Conservation (phyloP, 2,888 invertebrate genomes). For the Blastobasis adustella region DNA sequence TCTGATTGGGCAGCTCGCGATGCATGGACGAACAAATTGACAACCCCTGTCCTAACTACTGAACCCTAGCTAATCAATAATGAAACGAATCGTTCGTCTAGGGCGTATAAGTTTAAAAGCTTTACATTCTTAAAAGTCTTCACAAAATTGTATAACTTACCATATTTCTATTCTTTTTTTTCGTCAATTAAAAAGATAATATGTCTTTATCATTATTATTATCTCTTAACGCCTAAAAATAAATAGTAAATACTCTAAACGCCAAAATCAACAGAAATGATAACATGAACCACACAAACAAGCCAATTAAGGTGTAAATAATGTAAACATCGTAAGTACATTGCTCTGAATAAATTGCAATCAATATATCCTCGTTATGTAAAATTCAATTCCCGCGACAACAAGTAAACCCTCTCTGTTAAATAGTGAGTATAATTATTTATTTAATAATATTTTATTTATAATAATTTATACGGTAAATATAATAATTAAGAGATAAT, state of each 20-base stretch:
- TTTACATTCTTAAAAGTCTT: conserved; percentile 62
- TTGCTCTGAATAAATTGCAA: conserved; percentile 32
- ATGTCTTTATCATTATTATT: conserved; percentile 29
- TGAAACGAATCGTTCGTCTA: conserved; percentile 45
- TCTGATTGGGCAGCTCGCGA: conserved; percentile 67
- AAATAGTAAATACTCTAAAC: conserved; percentile 23
- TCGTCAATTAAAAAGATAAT: conserved; percentile 46
- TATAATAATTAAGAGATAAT: conserved; percentile 39
- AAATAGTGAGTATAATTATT: conserved; percentile 17
- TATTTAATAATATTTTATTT: conserved; percentile 22
- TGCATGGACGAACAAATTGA: conserved; percentile 68
- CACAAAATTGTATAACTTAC: conserved; percentile 67
- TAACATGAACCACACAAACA: conserved; percentile 21
- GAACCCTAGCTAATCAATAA: conserved; percentile 56
- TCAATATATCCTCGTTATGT: conserved; percentile 22
- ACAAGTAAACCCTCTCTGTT: conserved; percentile 34
- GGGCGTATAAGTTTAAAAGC: conserved; percentile 63
- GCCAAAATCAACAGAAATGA: conserved; percentile 16
- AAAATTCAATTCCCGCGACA: conserved; percentile 60
- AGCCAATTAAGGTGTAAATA: conserved; percentile 17
- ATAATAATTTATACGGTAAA: conserved; percentile 29
- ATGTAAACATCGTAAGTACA: conserved; percentile 25
- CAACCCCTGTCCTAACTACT: conserved; percentile 63
- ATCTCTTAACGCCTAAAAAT: conserved; percentile 45
- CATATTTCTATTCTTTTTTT: conserved; percentile 46